Conservation (phyloP, 1,140 invertebrate genomes). For the Brachionus sp. region DNA sequence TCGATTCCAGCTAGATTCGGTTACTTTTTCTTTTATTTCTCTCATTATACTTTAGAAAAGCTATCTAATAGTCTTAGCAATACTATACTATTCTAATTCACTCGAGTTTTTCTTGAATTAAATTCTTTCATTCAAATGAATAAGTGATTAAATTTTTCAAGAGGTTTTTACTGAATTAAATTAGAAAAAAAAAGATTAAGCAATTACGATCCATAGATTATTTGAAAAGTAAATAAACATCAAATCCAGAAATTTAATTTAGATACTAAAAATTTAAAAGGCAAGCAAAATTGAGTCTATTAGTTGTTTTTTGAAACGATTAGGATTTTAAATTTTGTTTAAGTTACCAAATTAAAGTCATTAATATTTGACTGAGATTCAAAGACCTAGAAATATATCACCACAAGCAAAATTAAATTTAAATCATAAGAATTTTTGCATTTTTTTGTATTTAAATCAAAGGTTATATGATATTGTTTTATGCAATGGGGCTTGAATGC, state of each 20-base stretch:
- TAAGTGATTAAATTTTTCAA: neutral
- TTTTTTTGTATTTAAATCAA: neutral
- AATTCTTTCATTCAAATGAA: neutral
- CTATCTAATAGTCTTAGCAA: neutral
- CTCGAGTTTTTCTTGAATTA: neutral
- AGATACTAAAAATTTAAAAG: neutral
- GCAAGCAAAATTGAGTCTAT: neutral
- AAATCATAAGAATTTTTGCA: neutral
- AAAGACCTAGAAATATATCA: neutral
- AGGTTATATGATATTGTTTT: slow-evolving; percentile 10
- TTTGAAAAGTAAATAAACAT: neutral
- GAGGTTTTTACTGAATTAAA: neutral
- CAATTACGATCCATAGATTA: neutral
- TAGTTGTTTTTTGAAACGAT: neutral
- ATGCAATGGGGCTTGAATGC: neutral
- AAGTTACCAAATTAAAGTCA: neutral
- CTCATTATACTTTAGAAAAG: neutral
- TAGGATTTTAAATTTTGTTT: neutral
- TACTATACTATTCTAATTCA: neutral
- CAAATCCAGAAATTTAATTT: neutral
- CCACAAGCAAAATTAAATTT: neutral
- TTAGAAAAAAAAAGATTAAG: neutral
- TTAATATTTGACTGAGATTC: neutral
- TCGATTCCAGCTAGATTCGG: neutral
- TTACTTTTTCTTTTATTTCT: neutral